phyloP scores from a whole-genome alignment of 2,113 vertebrate genomes.

The Agapornis roseicollis region DNA sequence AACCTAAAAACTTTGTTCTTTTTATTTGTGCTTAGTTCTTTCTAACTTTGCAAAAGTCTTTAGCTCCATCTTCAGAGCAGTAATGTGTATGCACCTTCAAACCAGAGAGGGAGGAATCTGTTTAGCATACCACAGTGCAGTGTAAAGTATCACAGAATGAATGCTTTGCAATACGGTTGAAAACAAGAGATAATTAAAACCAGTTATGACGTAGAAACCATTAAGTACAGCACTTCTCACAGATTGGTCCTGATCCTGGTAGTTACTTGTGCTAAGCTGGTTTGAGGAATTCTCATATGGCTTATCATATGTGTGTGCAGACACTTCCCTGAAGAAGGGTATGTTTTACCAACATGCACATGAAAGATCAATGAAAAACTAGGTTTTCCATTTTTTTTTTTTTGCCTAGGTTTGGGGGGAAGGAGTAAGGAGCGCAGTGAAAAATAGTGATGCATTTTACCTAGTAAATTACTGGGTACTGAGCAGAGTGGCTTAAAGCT shows the following conservation, averaged over 20 bases:
- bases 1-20: neutral
- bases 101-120: neutral
- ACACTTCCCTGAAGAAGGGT: neutral
- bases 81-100: slow-evolving; percentile 22
- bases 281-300: neutral
- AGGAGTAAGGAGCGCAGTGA: neutral
- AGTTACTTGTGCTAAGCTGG: neutral
- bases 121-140: neutral
- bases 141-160: neutral
- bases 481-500: neutral
- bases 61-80: slow-evolving; percentile 76
- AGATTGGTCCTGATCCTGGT: neutral
- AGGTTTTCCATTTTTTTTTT: no score
- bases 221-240: neutral
- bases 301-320: neutral
- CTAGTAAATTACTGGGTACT: neutral
- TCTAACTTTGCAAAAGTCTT: slow-evolving; percentile 65
- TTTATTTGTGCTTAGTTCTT: neutral
- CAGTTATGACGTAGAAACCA: neutral
- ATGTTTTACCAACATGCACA: neutral
- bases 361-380: neutral
- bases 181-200: neutral
- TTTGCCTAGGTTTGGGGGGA: neutral
- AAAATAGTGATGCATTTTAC: neutral
- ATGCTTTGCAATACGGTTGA: neutral